Evolutionary conservation across 2,888 invertebrate genomes (phyloP), one percentile per base, ranked within the genome.

Genomic region (Osedax fenrisi): DNA sequence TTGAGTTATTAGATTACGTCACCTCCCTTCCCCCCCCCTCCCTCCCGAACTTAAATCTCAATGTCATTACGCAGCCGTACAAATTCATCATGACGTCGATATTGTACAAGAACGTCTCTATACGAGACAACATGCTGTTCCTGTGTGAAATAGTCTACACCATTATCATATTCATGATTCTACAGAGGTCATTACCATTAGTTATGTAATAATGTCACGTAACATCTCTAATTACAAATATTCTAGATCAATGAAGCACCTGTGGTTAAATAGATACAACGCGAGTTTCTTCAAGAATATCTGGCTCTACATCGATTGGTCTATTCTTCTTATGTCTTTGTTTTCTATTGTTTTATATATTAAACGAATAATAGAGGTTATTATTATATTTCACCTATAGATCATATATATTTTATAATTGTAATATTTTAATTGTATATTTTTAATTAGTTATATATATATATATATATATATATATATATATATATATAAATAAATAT

Each of bases 291-390:
- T 10, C 26, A 68, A 25, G n/a, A 68, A 68, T 17, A 3, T 68
- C 5, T 68, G 68, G 68, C 25, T 27, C 5, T 68, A 68, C 68
- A 25, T 68, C 26, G 68, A 68, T 23, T 68, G 68, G 68, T 25
- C 10, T 10, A 41, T 41, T 10, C 17, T 41, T 10, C 5, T 10
- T 41, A 41, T 41, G 41, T 41, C 41, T 41, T 10, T 41, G 5
- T 41, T 10, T 17, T 41, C 41, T 10, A 41, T 41, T 41, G 41
- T 41, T 10, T 41, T 41, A 17, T 41, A 41, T 41, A 17, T 41
- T 5, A 41, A 41, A 41, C 5, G 41, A 41, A 41, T 41, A 10
- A 41, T 41, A 41, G 41, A 41, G 41, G 41, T 41, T 41, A 10
- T 41, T 41, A 41, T n/a, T n/a, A n/a, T n/a, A n/a, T n/a, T n/a